Percentiles rank a stretch among this genome's conserved stretches.
These are phyloP conservation scores for Notoglanidium macrostoma DNA, from an alignment of 2,797 vertebrate genomes.

Conservation along the genomic window DNA sequence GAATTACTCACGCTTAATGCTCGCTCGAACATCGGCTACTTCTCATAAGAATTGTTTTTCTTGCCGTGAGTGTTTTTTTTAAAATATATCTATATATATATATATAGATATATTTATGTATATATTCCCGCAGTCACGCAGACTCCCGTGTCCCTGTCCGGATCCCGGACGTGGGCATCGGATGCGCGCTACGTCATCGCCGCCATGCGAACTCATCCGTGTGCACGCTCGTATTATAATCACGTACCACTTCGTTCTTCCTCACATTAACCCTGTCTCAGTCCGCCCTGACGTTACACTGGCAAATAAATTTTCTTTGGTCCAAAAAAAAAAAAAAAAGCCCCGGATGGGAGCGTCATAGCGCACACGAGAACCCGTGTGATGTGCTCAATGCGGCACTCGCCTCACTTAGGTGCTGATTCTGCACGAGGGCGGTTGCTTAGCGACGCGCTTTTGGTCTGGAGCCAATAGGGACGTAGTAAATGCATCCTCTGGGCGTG, in stretches of 20 bases:
- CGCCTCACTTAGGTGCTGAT: slow-evolving; percentile 70
- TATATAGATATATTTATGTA: too few species aligned
- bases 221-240: background rate
- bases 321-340: slow-evolving; percentile 43
- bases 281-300: background rate
- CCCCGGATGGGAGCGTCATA: slow-evolving; percentile 63
- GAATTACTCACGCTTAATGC: background rate
- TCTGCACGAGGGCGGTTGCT: slow-evolving; percentile 73
- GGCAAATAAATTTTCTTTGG: background rate
- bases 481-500: background rate
- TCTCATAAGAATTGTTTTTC: background rate
- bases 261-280: background rate
- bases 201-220: slow-evolving; percentile 26
- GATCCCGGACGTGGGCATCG: slow-evolving; percentile 68
- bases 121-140: slow-evolving; percentile 77
- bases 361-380: background rate
- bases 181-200: slow-evolving; percentile 65
- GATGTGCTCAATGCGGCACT: slow-evolving; percentile 55
- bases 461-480: slow-evolving; percentile 2
- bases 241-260: background rate
- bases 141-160: slow-evolving; percentile 69
- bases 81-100: too few species aligned
- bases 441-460: slow-evolving; percentile 61
- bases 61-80: background rate
- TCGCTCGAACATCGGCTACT: background rate